phyloP scores from a whole-genome alignment of 2,113 vertebrate species.

The Antechinus stuartii region DNA sequence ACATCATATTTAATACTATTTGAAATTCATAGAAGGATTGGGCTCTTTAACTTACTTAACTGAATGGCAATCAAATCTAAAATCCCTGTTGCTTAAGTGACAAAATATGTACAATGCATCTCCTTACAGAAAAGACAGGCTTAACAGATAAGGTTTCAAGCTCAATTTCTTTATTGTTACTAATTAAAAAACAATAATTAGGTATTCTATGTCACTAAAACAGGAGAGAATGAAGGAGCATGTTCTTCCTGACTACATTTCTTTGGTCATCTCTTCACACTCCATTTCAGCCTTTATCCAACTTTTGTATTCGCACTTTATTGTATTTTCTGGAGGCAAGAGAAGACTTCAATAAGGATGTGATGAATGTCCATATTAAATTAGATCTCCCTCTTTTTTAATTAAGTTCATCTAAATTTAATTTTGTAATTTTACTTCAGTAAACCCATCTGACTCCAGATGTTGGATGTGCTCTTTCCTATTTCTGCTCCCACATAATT shows the following conservation, averaged over 20 bases:
- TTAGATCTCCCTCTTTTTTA: constrained; percentile 83
- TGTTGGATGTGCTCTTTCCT: constrained; percentile 86
- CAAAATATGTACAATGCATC: constrained; percentile 45
- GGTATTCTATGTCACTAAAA: constrained; percentile 64
- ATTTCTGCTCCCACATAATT: constrained; percentile 85
- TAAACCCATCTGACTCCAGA: constrained; percentile 90
- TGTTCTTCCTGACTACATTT: constrained; percentile 55
- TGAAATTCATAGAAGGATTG: not conserved
- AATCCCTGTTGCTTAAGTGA: constrained; percentile 28
- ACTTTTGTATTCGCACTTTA: constrained; percentile 75
- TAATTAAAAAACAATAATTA: constrained; percentile 63
- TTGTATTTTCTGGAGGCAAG: constrained; percentile 82
- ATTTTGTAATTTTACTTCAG: constrained; percentile 91
- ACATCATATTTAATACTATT: not conserved
- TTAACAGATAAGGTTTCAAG: constrained; percentile 47
- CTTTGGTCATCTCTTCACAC: constrained; percentile 77
- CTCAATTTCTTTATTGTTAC: constrained; percentile 55
- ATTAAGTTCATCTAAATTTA: constrained; percentile 92
- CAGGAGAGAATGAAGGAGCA: constrained; percentile 34
- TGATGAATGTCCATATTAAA: constrained; percentile 88
- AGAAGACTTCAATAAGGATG: constrained; percentile 82
- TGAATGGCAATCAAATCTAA: constrained; percentile 42
- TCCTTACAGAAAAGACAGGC: constrained; percentile 34
- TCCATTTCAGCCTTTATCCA: constrained; percentile 79
- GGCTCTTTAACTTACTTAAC: constrained; percentile 1